phyloP scores from a whole-genome alignment of 2,888 invertebrate genomes.

The Luffia ferchaultella region DNA sequence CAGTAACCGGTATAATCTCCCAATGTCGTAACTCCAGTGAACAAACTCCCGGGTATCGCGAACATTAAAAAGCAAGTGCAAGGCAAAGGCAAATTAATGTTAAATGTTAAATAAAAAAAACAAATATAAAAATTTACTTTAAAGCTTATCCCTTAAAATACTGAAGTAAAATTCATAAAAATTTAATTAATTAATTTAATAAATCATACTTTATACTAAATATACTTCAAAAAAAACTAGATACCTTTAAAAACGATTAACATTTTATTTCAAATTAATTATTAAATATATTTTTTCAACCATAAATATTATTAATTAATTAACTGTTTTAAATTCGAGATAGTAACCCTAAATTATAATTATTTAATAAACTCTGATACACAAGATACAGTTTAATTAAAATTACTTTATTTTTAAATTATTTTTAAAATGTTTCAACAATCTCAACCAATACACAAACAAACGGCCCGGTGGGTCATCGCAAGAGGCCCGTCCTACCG shows the following conservation, averaged over 20 bases:
- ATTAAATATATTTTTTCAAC: constrained; percentile 69
- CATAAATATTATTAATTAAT: constrained; percentile 63
- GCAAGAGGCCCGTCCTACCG: too few species aligned
- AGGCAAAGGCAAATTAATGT: too few species aligned
- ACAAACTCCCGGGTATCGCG: too few species aligned
- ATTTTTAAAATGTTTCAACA: constrained; percentile 54
- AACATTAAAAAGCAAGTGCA: too few species aligned
- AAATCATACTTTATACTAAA: constrained; percentile 60
- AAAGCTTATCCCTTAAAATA: constrained; percentile 69
- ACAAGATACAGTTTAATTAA: constrained; percentile 73
- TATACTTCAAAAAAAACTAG: constrained; percentile 72
- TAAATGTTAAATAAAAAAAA: constrained; percentile 22
- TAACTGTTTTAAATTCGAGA: constrained; percentile 72
- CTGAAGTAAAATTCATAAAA: constrained; percentile 36
- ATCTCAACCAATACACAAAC: constrained; percentile 68
- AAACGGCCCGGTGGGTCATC: too few species aligned
- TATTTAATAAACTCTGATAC: constrained; percentile 75
- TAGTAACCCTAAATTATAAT: constrained; percentile 27
- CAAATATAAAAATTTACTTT: constrained; percentile 62
- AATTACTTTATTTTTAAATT: constrained; percentile 59
- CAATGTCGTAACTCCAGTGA: too few species aligned
- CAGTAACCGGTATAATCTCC: too few species aligned
- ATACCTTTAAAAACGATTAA: constrained; percentile 73
- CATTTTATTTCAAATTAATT: constrained; percentile 70
- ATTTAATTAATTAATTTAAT: constrained; percentile 29